Conservation (phyloP, 2,888 invertebrate species). For the Chrysolina americana region DNA sequence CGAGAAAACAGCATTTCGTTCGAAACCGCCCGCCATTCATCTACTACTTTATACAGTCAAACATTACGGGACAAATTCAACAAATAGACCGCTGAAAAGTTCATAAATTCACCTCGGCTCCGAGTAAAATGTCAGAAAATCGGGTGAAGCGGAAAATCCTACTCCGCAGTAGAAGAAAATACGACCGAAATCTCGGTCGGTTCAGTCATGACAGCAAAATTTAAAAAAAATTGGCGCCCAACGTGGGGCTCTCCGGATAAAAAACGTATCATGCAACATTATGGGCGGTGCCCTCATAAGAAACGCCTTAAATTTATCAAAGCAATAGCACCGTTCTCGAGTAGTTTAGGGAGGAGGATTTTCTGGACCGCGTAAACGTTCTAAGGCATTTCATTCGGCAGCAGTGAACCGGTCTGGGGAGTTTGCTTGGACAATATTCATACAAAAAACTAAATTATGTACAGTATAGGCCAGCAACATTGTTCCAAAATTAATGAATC, state of each 20-base stretch:
- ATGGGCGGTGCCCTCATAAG: no score
- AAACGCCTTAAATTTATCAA: no score
- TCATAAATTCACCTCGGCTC: neutral
- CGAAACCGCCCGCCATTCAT: neutral
- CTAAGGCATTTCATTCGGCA: neutral
- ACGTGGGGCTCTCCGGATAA: neutral
- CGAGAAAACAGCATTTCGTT: conserved; percentile 3
- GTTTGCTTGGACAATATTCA: neutral
- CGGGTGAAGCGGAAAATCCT: no score
- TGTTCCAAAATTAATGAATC: neutral
- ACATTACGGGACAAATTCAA: conserved; percentile 12
- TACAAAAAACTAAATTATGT: conserved; percentile 12
- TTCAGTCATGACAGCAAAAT: no score
- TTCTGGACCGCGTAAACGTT: no score
- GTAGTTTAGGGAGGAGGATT: no score
- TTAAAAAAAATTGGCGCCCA: neutral
- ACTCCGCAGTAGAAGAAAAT: no score
- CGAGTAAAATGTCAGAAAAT: neutral
- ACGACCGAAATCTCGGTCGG: no score
- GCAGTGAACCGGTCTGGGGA: neutral
- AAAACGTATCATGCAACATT: no score
- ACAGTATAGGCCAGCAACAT: conserved; percentile 16
- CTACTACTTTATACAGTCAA: conserved; percentile 9
- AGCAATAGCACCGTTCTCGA: no score
- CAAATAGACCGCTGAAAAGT: neutral